Percentiles rank a stretch among this genome's conserved stretches.
Conservation (phyloP, 2,888 invertebrate species). For the Agrypnus murinus region DNA sequence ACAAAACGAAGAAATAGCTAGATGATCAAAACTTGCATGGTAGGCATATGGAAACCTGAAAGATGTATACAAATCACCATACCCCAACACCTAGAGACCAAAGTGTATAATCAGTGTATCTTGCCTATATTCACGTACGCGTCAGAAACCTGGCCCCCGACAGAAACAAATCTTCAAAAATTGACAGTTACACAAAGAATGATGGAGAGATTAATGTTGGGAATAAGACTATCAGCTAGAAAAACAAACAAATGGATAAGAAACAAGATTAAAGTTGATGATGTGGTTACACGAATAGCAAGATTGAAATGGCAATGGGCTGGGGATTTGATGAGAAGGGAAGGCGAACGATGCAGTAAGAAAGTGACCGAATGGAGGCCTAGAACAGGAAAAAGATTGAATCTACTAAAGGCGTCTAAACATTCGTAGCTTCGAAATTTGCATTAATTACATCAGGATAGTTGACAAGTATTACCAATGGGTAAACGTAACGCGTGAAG, state of each 20-base stretch:
- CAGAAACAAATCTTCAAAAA: constrained; percentile 1
- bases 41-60: neutral
- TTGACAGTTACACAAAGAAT: neutral
- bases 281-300: constrained; percentile 5
- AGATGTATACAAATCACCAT: constrained; percentile 6
- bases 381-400: too few species aligned
- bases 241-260: neutral
- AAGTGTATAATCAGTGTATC: constrained; percentile 7
- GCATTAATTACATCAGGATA: too few species aligned
- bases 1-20: too few species aligned
- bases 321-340: constrained; percentile 4
- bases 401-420: too few species aligned
- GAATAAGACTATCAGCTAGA: too few species aligned
- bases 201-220: neutral
- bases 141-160: constrained; percentile 10
- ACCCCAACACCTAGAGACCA: constrained; percentile 17
- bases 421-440: too few species aligned
- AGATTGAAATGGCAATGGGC: too few species aligned
- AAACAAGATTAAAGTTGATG: neutral
- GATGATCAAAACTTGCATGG: constrained; percentile 17
- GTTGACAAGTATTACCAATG: too few species aligned
- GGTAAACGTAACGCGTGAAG: too few species aligned
- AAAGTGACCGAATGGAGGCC: too few species aligned
- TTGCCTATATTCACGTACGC: too few species aligned
- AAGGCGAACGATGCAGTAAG: constrained; percentile 7